phyloP scores from a whole-genome alignment of 2,797 vertebrate species.

The Tolypeutes matacus region DNA sequence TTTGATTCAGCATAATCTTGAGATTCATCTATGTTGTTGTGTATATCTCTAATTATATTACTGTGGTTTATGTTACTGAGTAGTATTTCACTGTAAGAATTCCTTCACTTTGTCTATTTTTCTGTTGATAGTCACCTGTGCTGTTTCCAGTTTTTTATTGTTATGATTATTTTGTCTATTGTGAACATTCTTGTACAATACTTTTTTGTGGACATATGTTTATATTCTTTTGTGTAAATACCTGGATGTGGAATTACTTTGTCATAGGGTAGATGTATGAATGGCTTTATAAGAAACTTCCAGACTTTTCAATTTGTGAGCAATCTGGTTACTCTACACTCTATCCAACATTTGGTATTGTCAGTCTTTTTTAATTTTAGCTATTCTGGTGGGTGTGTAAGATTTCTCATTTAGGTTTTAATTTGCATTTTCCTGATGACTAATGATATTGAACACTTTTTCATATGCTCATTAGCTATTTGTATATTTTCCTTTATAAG shows the following conservation, averaged over 20 bases:
- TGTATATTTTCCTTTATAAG: constrained; percentile 47
- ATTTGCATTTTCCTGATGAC: constrained; percentile 61
- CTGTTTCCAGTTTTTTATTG: neutral
- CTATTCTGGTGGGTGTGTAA: constrained; percentile 25
- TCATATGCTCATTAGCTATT: constrained; percentile 35
- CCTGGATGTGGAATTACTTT: neutral
- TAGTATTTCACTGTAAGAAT: neutral
- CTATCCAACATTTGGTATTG: neutral
- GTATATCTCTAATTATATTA: neutral
- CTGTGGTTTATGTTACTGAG: neutral
- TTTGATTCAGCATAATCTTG: neutral
- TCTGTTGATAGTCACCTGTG: neutral
- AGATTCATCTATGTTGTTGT: neutral
- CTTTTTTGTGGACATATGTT: constrained; percentile 13
- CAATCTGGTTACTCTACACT: neutral
- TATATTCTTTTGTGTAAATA: constrained; percentile 49
- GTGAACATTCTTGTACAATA: neutral
- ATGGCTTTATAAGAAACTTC: constrained; percentile 39
- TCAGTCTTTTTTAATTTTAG: constrained; percentile 58
- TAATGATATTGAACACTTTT: constrained; percentile 7
- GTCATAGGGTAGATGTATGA: neutral
- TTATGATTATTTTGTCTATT: neutral
- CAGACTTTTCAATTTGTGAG: neutral
- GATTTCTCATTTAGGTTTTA: constrained; percentile 55
- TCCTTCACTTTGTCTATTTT: constrained; percentile 20